Evolutionary conservation across 2,888 invertebrate genomes (phyloP).

Genomic region (Galeopsomyia nigrocyanea): DNA sequence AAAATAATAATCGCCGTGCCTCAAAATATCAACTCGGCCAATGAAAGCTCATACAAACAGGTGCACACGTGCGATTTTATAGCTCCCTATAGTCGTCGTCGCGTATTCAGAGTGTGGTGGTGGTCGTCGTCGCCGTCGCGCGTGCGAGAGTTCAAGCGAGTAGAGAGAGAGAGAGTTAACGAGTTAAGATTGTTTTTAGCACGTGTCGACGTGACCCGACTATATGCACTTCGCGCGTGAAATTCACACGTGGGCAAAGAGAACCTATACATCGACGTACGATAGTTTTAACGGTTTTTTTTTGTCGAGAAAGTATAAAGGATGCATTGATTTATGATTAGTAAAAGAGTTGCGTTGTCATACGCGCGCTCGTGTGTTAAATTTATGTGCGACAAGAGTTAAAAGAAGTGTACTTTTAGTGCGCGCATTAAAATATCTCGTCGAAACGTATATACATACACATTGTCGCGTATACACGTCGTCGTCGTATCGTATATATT

Average conservation of each 20-base stretch:
- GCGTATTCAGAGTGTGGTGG: neutral
- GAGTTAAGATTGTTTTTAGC: constrained; percentile 25
- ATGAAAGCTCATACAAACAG: constrained; percentile 11
- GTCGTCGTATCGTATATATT: constrained; percentile 32
- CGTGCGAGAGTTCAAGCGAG: neutral
- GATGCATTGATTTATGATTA: constrained; percentile 19
- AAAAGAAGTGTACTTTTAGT: constrained; percentile 28
- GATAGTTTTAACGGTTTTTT: neutral
- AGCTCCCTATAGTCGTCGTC: neutral
- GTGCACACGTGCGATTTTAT: constrained; percentile 26
- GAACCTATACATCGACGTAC: neutral
- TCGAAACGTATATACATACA: constrained; percentile 14
- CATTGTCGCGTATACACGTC: too few relatives aligned
- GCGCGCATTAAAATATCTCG: constrained; percentile 34
- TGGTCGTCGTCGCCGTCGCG: neutral
- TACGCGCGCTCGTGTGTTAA: constrained; percentile 7
- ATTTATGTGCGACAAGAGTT: constrained; percentile 38
- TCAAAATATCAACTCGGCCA: neutral
- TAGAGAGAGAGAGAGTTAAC: too few relatives aligned
- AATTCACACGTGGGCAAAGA: neutral
- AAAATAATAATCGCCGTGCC: too few relatives aligned
- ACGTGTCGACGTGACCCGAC: constrained; percentile 3
- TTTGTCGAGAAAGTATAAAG: neutral
- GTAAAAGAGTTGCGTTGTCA: neutral
- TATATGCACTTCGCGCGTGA: neutral